Base-by-base conservation (phyloP, 2,113 vertebrate species). In the Ammodytes marinus region DNA sequence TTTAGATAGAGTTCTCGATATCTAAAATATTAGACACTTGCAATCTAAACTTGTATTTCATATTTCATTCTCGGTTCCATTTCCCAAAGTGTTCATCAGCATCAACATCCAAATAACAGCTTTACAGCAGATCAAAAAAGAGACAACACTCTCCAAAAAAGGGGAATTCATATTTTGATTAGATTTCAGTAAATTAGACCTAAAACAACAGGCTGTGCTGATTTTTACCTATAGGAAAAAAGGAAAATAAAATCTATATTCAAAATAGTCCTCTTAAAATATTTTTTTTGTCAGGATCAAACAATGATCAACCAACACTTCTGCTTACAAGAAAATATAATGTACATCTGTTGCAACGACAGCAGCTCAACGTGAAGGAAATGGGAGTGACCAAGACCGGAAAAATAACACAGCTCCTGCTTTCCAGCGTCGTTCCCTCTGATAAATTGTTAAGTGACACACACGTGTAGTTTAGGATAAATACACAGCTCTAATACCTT, bases 221-320 rank as follows among this genome's bases (percentile, higher is more conserved):
- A 84, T 57, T 77, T 27, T 27, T 19, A 82, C 60, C 65, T 85
- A 27, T 27, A 80, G 42, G 79, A 84, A 73, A 59, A 89, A 88
- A 66, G 47, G 73, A 89, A 86, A 93, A 86, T 89, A 91, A 89
- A 82, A 79, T 93, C 63, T 89, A 87, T 94, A 88, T 92, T 92
- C 76, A 92, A 90, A 94, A 93, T 92, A 92, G 89, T 91, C 77
- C 69, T 92, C 85, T 93, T 91, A 91, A 92, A 92, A 94, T 92
- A 92, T 73, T 74, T 27, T 27, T 52, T 93, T 63, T 82, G 80
- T 92, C 81, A 73, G 79, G 82, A 92, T 90, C 82, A 77, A 86
- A 86, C 79, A 64, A 64, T 69, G 82, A 85, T 74, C 83, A 57
- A 87, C 69, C 77, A 78, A 88, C 17, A 77, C 52, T 88, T 84